Conservation (phyloP, 2,888 invertebrate genomes). For the Abrostola triplasia region DNA sequence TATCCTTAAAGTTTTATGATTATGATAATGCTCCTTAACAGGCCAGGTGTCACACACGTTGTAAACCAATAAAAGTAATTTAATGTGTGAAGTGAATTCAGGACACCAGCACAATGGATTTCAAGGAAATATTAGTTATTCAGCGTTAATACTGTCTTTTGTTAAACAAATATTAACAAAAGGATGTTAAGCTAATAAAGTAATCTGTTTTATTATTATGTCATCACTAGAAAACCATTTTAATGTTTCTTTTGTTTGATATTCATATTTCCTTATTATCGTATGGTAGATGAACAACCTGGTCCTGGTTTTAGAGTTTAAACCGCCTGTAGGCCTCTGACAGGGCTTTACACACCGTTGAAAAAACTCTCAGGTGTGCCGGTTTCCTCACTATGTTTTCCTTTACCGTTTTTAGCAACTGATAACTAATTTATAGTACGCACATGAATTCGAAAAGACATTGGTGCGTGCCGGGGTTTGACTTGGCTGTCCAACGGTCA, state of each 20-base stretch:
- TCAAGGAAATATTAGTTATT: conserved; percentile 15
- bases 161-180: neutral
- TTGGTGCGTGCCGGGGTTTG: too few species aligned
- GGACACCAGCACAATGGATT: neutral
- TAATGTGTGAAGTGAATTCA: neutral
- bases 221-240: neutral
- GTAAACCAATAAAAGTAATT: neutral
- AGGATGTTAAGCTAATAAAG: neutral
- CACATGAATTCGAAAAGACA: too few species aligned
- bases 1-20: neutral
- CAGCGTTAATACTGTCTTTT: conserved; percentile 14
- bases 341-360: too few species aligned
- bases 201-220: conserved; percentile 3
- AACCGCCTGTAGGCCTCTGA: too few species aligned
- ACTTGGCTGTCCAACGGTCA: too few species aligned
- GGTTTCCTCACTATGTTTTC: too few species aligned
- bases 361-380: too few species aligned
- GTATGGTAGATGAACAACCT: too few species aligned
- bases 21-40: neutral
- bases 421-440: too few species aligned
- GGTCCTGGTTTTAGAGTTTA: too few species aligned
- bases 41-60: neutral
- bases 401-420: too few species aligned
- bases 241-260: neutral
- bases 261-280: too few species aligned